Base-by-base conservation (phyloP, 2,113 vertebrate genomes). In the Haplochromis vanheusdeni region DNA sequence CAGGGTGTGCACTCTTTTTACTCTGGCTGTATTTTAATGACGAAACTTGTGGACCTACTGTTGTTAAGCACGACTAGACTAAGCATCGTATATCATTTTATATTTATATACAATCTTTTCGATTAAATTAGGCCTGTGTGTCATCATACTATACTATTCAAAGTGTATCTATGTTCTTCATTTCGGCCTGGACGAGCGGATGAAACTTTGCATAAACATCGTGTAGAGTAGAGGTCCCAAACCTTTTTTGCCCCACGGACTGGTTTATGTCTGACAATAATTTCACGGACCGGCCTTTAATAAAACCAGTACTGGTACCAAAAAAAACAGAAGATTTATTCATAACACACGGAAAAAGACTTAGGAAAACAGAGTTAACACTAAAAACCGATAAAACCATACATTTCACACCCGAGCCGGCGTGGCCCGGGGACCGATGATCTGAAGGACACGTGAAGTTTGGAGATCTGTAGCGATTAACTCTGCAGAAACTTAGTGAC, bases 281-380 rank as follows among this genome's bases (percentile, higher is more conserved):
- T 60, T 60, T 60, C 8, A 33, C 5, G 0, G 56, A 10, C 28
- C 4, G 0, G 16, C 28, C 9, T 60, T 60, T 33, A 19, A 19
- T 60, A 33, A 60, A 33, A 60, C 5, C 28, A 60, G 56, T 33
- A 33, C 56, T 0, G 8, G 14, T 60, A 60, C 28, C 28, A 60
- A 60, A 60, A 31, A 4, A 1, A 0, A 0, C 56, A 33, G 14
- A 60, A 17, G 56, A 60, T 60, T 60, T 60, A 33, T 60, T 33
- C 56, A 33, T 60, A 60, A 33, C 28, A 33, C 28, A 60, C 2
- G 5, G 9, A 5, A 55, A 55, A 26, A 26, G 21, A 33, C 16
- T 16, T 16, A 60, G 2, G 2, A 33, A 33, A 60, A 60, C 2
- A 0, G 9, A 60, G 28, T 60, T 60, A 60, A 60, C 1, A 9